phyloP scores from a whole-genome alignment of 1,140 invertebrate genomes.

The Homarus americanus region DNA sequence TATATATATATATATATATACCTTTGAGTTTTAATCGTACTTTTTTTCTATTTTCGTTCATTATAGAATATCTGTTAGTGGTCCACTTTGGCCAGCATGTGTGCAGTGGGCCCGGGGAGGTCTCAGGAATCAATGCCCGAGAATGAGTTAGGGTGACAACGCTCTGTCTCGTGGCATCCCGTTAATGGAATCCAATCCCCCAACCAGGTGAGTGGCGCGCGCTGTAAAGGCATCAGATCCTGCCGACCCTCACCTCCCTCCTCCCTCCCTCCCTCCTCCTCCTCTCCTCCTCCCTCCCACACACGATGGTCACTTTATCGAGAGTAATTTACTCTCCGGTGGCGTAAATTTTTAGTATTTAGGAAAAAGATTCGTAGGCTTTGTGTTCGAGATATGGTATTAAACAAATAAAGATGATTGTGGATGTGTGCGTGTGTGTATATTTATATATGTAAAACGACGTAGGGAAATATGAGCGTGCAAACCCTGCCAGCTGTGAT shows the following conservation, averaged over 20 bases:
- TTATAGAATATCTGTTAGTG: no score
- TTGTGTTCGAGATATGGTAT: no score
- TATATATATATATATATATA: no score
- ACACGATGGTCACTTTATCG: no score
- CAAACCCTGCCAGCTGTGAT: conserved; percentile 54
- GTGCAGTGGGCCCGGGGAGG: no score
- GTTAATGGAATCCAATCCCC: conserved; percentile 37
- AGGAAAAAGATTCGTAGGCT: no score
- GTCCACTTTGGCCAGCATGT: no score
- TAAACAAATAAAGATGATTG: not conserved
- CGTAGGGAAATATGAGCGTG: conserved; percentile 23
- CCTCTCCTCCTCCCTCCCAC: no score
- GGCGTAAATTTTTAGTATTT: no score
- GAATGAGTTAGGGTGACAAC: conserved; percentile 49
- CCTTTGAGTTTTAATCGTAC: not conserved
- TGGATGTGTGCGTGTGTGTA: not conserved
- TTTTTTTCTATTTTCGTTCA: no score
- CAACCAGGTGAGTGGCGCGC: conserved; percentile 11
- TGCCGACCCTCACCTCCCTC: not conserved
- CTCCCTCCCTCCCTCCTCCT: no score
- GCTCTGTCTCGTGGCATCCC: conserved; percentile 4
- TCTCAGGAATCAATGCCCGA: conserved; percentile 36
- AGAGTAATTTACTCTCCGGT: no score
- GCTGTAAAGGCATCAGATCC: not conserved
- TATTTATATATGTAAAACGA: not conserved